These are phyloP conservation scores for Cremastinae sp. DNA, from an alignment of 2,888 invertebrate species.

Conservation along the genomic window DNA sequence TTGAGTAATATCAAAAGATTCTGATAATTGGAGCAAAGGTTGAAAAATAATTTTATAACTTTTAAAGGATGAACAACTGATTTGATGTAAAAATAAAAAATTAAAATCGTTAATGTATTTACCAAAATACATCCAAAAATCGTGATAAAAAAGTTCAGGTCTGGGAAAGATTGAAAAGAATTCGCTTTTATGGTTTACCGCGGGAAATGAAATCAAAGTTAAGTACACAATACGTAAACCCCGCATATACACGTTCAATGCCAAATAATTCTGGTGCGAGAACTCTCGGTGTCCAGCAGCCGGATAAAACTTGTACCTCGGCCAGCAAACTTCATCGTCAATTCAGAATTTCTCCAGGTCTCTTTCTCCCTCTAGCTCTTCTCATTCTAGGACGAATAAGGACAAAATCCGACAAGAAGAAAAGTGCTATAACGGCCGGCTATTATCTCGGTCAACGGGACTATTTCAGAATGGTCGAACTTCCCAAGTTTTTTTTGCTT, in stretches of 20 bases:
- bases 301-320: conserved; percentile 42
- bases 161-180: neutral
- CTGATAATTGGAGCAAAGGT: too few relatives aligned
- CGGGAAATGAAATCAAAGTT: conserved; percentile 21
- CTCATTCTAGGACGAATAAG: too few relatives aligned
- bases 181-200: conserved; percentile 25
- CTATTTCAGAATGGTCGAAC: conserved; percentile 34
- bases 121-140: too few relatives aligned
- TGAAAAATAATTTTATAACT: too few relatives aligned
- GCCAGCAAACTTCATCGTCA: conserved; percentile 50
- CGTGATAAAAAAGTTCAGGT: neutral
- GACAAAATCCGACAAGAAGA: too few relatives aligned
- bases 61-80: too few relatives aligned
- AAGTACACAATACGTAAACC: conserved; percentile 24
- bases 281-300: conserved; percentile 48
- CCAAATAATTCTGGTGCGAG: conserved; percentile 50
- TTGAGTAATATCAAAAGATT: too few relatives aligned
- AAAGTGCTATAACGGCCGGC: conserved; percentile 27
- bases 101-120: too few relatives aligned
- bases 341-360: conserved; percentile 5
- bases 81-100: too few relatives aligned
- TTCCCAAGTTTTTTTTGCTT: conserved; percentile 21
- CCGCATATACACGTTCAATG: neutral
- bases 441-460: conserved; percentile 40
- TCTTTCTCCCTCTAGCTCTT: too few relatives aligned